Evolutionary conservation across 2,888 invertebrate genomes (phyloP), one percentile per base, ranked within the genome.

Genomic region (Prenolepis imparis): DNA sequence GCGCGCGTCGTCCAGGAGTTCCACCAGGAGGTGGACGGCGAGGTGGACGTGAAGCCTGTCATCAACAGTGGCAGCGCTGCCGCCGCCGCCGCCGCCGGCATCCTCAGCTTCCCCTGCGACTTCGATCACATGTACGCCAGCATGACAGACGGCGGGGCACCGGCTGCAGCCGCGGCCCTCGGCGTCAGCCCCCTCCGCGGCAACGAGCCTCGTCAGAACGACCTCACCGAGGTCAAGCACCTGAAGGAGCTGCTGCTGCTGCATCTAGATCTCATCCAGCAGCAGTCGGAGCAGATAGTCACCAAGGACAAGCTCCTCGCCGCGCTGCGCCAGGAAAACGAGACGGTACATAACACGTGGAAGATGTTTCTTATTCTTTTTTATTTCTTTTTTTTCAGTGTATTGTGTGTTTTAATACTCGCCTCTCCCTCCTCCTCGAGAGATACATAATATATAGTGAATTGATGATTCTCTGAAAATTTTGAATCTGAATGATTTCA

Each of bases 231-330:
- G 95, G 97, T 97, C 94, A 96, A 96, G 93, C 96, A 96, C 91
- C 95, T 97, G 74, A 98, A 98, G 95, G 97, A 97, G 88, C 96
- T 98, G 93, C 95, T 98, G 87, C 95, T 98, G 84, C 96, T 97
- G 89, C 98, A 98, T 94, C 95, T 98, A 92, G 98, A 98, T 95
- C 95, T 98, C 86, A 98, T 98, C 93, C 98, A 98, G 94, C 98
- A 98, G 95, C 98, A 98, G 95, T 98, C 98, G 92, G 98, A 98
- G 92, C 96, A 97, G 91, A 96, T 98, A 87, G 96, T 96, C 89
- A 97, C 97, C 90, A 98, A 97, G 95, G 98, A 98, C 91, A 97
- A 97, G 93, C 95, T 97, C 75, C 96, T 98, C 87, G 96, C 96
- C 83, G 96, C 96, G 78, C 95, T 98, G 52, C 96, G 96, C 92